phyloP scores from a whole-genome alignment of 2,888 invertebrate genomes.

The Drosophila borealis region DNA sequence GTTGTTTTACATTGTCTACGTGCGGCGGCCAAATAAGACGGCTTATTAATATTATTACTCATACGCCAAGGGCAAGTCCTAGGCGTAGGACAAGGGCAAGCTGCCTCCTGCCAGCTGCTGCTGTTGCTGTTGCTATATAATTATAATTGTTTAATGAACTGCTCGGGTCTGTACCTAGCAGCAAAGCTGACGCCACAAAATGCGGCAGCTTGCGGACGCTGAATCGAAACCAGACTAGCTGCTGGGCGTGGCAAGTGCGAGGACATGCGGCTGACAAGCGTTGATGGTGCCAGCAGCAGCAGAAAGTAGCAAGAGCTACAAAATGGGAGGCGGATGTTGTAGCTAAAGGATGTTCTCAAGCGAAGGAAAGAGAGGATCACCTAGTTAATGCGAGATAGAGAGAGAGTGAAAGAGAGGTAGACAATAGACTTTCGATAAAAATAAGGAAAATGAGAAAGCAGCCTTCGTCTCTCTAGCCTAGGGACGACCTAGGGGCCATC shows the following conservation, averaged over 20 bases:
- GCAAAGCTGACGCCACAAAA: constrained; percentile 11
- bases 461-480: too few relatives aligned
- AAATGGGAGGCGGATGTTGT: too few relatives aligned
- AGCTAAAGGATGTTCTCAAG: too few relatives aligned
- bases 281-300: not conserved
- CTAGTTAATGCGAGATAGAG: too few relatives aligned
- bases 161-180: constrained; percentile 28
- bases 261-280: not conserved
- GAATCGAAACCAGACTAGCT: not conserved
- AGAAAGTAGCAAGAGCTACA: too few relatives aligned
- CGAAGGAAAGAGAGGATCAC: too few relatives aligned
- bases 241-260: not conserved
- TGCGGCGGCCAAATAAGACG: constrained; percentile 55
- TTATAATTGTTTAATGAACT: constrained; percentile 73
- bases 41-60: constrained; percentile 74
- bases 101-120: not conserved
- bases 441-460: too few relatives aligned
- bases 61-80: constrained; percentile 50
- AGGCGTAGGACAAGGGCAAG: constrained; percentile 11
- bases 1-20: constrained; percentile 66
- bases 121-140: constrained; percentile 55
- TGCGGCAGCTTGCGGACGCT: constrained; percentile 3
- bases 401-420: too few relatives aligned
- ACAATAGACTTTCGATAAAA: too few relatives aligned
- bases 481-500: too few relatives aligned